A percentile compares a stretch with the other conserved stretches of the same genome.
Evolutionary conservation across 2,888 invertebrate genomes (phyloP).

Genomic region (Malacosoma neustria): DNA sequence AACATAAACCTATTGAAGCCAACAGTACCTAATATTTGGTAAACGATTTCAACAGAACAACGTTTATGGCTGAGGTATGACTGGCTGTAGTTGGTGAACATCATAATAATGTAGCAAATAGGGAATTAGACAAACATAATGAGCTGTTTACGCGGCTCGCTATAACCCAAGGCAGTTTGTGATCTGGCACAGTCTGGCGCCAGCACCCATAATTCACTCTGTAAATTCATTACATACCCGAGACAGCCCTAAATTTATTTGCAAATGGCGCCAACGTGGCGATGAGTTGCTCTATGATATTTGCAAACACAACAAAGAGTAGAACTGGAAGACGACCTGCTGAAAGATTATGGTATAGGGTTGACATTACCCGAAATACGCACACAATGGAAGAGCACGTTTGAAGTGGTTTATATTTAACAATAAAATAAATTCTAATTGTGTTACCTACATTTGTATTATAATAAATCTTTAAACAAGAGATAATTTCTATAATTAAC

Average conservation of each 20-base stretch:
- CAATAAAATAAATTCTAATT: no score
- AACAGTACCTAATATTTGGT: background rate
- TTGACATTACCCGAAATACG: no score
- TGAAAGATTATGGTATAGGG: slow-evolving; percentile 21
- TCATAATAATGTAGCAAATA: slow-evolving; percentile 35
- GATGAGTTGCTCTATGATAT: slow-evolving; percentile 55
- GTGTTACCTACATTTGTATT: no score
- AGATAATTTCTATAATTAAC: no score
- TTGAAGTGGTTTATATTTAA: no score
- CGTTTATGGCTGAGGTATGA: slow-evolving; percentile 21
- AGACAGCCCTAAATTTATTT: slow-evolving; percentile 70
- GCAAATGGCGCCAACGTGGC: slow-evolving; percentile 61
- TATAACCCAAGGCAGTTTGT: slow-evolving; percentile 48
- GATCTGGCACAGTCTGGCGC: slow-evolving; percentile 55
- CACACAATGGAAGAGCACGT: no score
- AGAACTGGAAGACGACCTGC: slow-evolving; percentile 24
- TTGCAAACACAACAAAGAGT: slow-evolving; percentile 51
- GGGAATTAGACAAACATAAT: slow-evolving; percentile 32
- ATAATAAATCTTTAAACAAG: no score
- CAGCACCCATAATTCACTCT: slow-evolving; percentile 60
- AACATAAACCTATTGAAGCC: background rate
- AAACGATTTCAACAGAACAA: slow-evolving; percentile 1
- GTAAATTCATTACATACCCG: slow-evolving; percentile 63
- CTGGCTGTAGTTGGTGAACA: slow-evolving; percentile 18
- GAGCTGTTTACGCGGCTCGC: slow-evolving; percentile 45